Conservation (phyloP, 1,140 invertebrate species). For the Pinna nobilis region DNA sequence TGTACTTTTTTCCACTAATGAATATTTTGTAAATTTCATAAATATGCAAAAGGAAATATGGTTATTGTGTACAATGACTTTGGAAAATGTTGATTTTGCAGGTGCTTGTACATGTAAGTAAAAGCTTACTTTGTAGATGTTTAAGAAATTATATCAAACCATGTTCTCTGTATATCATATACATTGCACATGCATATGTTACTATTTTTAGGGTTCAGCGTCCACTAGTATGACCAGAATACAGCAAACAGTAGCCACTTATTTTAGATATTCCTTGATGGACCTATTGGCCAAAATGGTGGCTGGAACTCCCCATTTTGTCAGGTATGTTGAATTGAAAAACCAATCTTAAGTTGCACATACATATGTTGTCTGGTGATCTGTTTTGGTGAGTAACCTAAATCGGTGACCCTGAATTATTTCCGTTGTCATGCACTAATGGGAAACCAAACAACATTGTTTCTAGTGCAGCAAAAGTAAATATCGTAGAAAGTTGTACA, state of each 20-base stretch:
- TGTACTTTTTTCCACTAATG: background rate
- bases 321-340: slow-evolving; percentile 78
- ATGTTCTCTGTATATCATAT: background rate
- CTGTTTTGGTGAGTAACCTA: no score
- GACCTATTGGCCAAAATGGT: slow-evolving; percentile 89
- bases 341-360: no score
- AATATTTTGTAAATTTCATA: no score
- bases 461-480: no score
- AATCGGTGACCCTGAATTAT: no score
- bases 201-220: slow-evolving; percentile 45
- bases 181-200: background rate
- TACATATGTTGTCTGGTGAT: no score
- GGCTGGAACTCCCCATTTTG: slow-evolving; percentile 86
- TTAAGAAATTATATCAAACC: background rate
- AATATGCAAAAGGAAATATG: background rate
- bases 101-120: background rate
- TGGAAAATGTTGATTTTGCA: background rate
- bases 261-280: slow-evolving; percentile 90
- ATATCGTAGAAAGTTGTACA: no score
- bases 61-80: background rate
- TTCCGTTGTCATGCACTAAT: no score
- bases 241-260: slow-evolving; percentile 89
- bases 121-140: background rate
- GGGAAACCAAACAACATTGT: background rate
- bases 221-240: slow-evolving; percentile 86